Base-by-base conservation (phyloP, 2,888 invertebrate species). In the Gymnosoma rotundatum region DNA sequence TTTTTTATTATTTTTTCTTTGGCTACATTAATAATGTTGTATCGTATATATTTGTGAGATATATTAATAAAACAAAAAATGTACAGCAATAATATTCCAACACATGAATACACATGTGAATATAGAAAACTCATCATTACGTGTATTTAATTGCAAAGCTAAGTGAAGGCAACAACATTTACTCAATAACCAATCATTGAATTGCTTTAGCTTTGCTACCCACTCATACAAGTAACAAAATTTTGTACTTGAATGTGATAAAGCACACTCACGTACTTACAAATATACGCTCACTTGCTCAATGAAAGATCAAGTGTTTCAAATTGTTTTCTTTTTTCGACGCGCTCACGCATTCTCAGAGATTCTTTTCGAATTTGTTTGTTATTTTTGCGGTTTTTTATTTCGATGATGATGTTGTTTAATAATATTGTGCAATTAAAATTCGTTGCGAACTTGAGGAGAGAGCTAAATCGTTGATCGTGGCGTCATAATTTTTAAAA, bases 101-200 rank as follows among this genome's bases (percentile, higher is more conserved):
- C 20, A 78, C 54, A 60, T 16, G 8, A 16, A 12, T 20, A 16
- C 56, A 66, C 18, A 25, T 16, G n/a, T 18, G 48, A 16, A 25
- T 32, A 54, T n/a, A 18, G 42, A 61, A 70, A 21, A 38, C n/a
- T 32, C 8, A 18, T 32, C 58, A 66, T 36, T 66, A 32, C n/a
- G 12, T 4, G 54, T 36, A 56, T 66, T 52, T 56, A 56, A 25
- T 56, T 16, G 56, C 16, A 56, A 25, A 6, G 4, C 14, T 25
- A 48, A 66, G 25, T 25, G 9, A 45, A 45, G 60, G 48, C 38
- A 50, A 25, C 14, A 66, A 70, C 36, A 70, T 48, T 58, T 54
- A 69, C 81, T 81, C 48, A 42, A 42, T 66, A 74, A 61, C 84
- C 84, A 84, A 84, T 84, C 84, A 74, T 74, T 70, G 45, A 38